Base-by-base conservation (phyloP, 2,888 invertebrate species). In the Tetrapedia diversipes region DNA sequence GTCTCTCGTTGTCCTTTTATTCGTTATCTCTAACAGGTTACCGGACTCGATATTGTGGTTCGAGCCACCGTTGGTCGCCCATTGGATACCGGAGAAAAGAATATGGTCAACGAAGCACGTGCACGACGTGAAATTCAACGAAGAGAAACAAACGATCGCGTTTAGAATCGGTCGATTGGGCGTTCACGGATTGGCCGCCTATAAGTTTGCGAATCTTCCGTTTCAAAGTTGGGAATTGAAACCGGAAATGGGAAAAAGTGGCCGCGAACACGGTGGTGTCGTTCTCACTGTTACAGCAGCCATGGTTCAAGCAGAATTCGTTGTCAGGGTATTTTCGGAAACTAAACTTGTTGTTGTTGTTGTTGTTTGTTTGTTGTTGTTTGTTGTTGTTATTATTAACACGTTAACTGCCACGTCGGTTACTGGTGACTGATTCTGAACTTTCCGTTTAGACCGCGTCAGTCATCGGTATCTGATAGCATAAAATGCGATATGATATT, bases 221-320 rank as follows among this genome's bases (percentile, higher is more conserved):
- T 97, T 95, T 89, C 97, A 97, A 90, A 95, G 95, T 0, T 97
- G 97, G 96, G 97, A 97, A 85, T 87, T 97, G 8, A 95, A 94
- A 81, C 97, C 97, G 0, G 92, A 93, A 92, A 93, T 73, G 87
- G 92, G 95, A 93, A 92, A 92, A 91, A 85, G 63, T 22, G 81
- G 81, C 32, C 80, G 89, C 14, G 59, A 41, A 0, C 19, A 34
- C 10, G 91, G 92, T 60, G 91, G 90, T 88, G 92, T 80, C 83
- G 86, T 92, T 4, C 92, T 94, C 51, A 93, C 92, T 71, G 91
- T 94, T 39, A 93, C 94, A 6, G 94, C 94, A 1, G 93, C 94
- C 7, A 92, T 93, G 41, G 91, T 94, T 45, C 94, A 94, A 80
- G 90, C 93, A 51, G 94, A 94, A 80, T 93, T 94, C 86, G 90